Percentiles rank a stretch among this genome's conserved stretches.
Conservation (phyloP, 53 echinoderm and acorn worm species). For the Hippasteria phrygiana region DNA sequence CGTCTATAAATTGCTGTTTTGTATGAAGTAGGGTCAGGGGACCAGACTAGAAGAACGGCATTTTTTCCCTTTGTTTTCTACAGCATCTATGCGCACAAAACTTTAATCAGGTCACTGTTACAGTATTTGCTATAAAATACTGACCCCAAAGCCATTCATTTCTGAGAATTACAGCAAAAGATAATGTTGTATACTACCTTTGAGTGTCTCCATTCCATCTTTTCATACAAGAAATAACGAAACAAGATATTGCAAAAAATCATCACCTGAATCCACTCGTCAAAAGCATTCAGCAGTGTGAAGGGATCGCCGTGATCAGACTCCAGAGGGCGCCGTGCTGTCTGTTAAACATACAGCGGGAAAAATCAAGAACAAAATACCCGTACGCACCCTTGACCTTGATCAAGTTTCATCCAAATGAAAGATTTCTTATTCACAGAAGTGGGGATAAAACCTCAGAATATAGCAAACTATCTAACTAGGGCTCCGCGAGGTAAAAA, state of each 20-base stretch:
- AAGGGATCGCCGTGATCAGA: conserved; percentile 99
- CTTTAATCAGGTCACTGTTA: too few species aligned
- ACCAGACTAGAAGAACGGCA: too few species aligned
- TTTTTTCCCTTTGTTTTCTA: too few species aligned
- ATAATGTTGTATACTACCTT: too few species aligned
- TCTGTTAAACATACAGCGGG: conserved; percentile 48
- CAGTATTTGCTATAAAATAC: too few species aligned
- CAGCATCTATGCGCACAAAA: too few species aligned
- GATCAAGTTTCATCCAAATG: not conserved
- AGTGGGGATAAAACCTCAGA: not conserved
- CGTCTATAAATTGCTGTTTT: too few species aligned
- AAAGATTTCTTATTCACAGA: not conserved
- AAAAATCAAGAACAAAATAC: not conserved
- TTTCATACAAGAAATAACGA: not conserved
- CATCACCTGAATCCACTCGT: conserved; percentile 96
- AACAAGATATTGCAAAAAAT: not conserved
- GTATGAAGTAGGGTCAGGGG: too few species aligned
- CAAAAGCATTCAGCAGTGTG: conserved; percentile 92
- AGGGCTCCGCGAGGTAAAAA: too few species aligned
- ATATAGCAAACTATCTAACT: too few species aligned
- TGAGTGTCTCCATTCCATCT: not conserved
- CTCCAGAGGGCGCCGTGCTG: conserved; percentile 90
- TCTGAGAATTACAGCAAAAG: too few species aligned
- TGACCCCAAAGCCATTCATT: too few species aligned
- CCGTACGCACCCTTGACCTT: not conserved